Evolutionary conservation across 2,113 vertebrate genomes (phyloP), one percentile per base, ranked within the genome.

Genomic region (Caranx melampygus): DNA sequence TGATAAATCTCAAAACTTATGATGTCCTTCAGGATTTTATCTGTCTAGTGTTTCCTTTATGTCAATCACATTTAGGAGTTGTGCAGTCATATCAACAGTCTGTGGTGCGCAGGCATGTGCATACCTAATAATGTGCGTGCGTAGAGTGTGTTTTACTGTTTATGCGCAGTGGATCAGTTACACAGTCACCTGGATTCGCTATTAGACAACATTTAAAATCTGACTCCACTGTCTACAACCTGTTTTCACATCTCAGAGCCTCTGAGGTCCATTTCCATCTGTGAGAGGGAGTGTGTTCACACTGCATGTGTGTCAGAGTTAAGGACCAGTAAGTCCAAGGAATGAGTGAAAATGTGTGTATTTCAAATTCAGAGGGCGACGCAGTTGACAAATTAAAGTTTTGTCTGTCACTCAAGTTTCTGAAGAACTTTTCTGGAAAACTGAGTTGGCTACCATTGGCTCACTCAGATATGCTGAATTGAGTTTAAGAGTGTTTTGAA

Each of bases 151-250:
- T 85, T 72, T 83, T 47, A 76, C 51, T 84, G 51, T 79, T 85
- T 73, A 60, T 85, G 65, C 47, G 71, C 57, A 72, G 77, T 40
- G 85, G 84, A 87, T 91, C 81, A 58, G 88, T 92, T 88, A 76
- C 81, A 54, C 81, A 61, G 82, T 83, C 93, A 88, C 84, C 90
- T 92, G 91, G 81, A 71, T 87, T 87, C 85, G 66, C 91, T 81
- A 88, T 92, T 85, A 92, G 85, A 89, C 81, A 72, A 72, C 79
- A 66, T 73, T 72, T 90, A 83, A 91, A 90, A 90, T 81, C 68
- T 65, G 77, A 89, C 83, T 85, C 81, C 20, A 26, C 80, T 78
- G 78, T 83, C 77, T 88, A 75, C 59, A 65, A 79, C 59, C 81
- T 91, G 89, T 89, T 91, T 90, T 83, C 78, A 81, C 85, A 54